Evolutionary conservation across 2,888 invertebrate species (phyloP), one percentile per base, ranked within the genome.

Genomic region (Philereme transversata): DNA sequence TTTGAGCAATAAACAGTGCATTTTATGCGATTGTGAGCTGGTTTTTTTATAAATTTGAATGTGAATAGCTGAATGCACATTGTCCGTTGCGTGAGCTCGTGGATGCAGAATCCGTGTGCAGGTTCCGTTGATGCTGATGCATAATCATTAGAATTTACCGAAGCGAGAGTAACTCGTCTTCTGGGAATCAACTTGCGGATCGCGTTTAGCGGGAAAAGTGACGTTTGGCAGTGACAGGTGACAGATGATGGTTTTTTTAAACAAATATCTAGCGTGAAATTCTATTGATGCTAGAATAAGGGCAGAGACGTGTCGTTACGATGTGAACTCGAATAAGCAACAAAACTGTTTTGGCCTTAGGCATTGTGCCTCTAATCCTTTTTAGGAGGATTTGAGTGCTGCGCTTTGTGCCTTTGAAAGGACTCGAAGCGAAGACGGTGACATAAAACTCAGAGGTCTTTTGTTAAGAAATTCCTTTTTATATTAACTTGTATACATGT

Each of bases 1-100:
- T 90, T 92, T 91, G 81, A 87, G 91, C 86, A 91, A 92, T 92
- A 92, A 92, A 92, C 92, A 92, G 90, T 86, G 87, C 87, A 82
- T 90, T 91, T 91, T 90, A 91, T 90, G 89, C 86, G 88, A 88
- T 89, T 88, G 87, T 89, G 78, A 82, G 80, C 75, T 78, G 77
- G 78, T 83, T 84, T 81, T 83, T 40, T 83, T 77, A 68, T 70
- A 69, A 78, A 90, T 91, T 91, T 84, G 75, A 88, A 90, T 90
- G 68, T 83, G 81, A 90, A 91, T 86, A 78, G 84, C 57, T 87
- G 88, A 89, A 90, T 88, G 87, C 84, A 87, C 84, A 90, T 90
- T 92, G 92, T 90, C 88, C 90, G 92, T 90, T 92, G 90, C 79
- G 81, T 80, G 84, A 91, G 91, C 91, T 89, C 92, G 90, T 90